Evolutionary conservation across 2,888 invertebrate species (phyloP).

Genomic region (Bugula neritina): DNA sequence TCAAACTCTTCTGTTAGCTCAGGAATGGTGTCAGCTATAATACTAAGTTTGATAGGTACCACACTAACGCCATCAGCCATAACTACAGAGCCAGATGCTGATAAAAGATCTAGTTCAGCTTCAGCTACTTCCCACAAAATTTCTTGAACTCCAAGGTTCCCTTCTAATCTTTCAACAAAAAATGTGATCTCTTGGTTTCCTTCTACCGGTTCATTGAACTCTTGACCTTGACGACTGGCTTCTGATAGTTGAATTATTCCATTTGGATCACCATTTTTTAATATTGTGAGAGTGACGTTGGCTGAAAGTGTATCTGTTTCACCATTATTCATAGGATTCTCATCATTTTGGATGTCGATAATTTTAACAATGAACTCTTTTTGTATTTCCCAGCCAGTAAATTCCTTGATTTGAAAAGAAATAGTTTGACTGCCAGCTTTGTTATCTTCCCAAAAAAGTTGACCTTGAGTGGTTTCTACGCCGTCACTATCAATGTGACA

Average conservation of each 20-base stretch:
- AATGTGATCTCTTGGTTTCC: conserved; percentile 36
- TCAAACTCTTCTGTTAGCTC: conserved; percentile 44
- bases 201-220: conserved; percentile 41
- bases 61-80: conserved; percentile 36
- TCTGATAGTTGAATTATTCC: conserved; percentile 45
- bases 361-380: conserved; percentile 43
- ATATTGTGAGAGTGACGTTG: conserved; percentile 39
- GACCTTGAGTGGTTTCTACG: conserved; percentile 40
- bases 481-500: conserved; percentile 31
- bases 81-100: conserved; percentile 37
- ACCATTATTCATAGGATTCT: conserved; percentile 38
- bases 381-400: conserved; percentile 45
- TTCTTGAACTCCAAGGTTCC: conserved; percentile 33
- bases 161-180: conserved; percentile 38
- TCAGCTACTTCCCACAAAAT: conserved; percentile 42
- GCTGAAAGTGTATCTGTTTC: conserved; percentile 39
- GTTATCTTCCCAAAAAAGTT: conserved; percentile 40
- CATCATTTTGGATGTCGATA: conserved; percentile 38
- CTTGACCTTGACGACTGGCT: conserved; percentile 35
- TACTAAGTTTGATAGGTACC: conserved; percentile 38
- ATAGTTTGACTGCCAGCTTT: conserved; percentile 42
- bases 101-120: conserved; percentile 37
- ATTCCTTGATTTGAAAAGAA: conserved; percentile 41
- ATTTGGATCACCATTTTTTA: conserved; percentile 49
- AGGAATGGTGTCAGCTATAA: conserved; percentile 43